Base-by-base conservation (phyloP, 2,797 vertebrate genomes). In the Periophthalmus magnuspinnatus region DNA sequence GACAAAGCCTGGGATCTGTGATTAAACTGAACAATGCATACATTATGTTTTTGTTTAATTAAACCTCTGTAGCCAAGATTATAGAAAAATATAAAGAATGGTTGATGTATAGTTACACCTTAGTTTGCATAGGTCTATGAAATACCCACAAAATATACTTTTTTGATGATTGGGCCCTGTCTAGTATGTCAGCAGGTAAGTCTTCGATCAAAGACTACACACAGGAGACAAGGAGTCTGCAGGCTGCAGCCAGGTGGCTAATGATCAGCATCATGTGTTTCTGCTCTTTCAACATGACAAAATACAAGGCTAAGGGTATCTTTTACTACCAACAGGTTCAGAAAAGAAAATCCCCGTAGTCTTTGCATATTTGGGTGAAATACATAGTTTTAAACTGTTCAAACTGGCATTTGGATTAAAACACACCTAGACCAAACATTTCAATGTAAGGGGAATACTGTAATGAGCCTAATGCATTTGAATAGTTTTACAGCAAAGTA, bases 181-280 rank as follows among this genome's bases (percentile, higher is more conserved):
- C 73, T 82, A 72, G 34, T 19, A 59, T 24, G 64, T 73, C 33
- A 88, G 79, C 79, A 81, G 77, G 83, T 68, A 34, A 41, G 61
- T 48, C 76, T 71, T 80, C 58, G 69, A 75, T 90, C 74, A 90
- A 83, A 90, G 84, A 74, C 65, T 17, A 24, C 28, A 5, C 65
- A 59, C 52, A 66, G 81, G 83, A 84, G 83, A 77, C 76, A 63
- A 69, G 36, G 63, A 77, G 88, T 90, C 86, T 86, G 68, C 76
- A 38, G 32, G 56, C 7, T 50, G 55, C 74, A 70, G 62, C 86
- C 90, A 89, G 89, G 82, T 90, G 88, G 81, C 84, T 85, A 82
- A 80, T 85, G 68, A 78, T 52, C 68, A 86, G 64, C 76, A 78
- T 77, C 62, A 67, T 81, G 69, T 83, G 80, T 85, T 86, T 91